A percentile compares a stretch with the other conserved stretches of the same genome.
Evolutionary conservation across 2,888 invertebrate species (phyloP).

Genomic region (Autographa gamma): DNA sequence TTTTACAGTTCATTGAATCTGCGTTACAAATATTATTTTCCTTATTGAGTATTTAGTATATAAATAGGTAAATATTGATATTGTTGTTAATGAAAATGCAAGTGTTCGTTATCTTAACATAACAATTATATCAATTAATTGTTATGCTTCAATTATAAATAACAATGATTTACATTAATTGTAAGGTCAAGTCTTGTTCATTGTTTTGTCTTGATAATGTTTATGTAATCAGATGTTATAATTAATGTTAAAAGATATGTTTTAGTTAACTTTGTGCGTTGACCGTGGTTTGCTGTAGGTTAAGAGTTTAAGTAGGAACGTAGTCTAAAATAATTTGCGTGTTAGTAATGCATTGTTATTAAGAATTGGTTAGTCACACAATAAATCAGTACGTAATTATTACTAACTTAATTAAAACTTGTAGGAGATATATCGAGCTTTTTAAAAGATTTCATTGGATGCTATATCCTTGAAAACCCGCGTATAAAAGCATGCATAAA

Average conservation of each 20-base stretch:
- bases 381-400: no score
- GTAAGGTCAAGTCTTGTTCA: constrained; percentile 36
- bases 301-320: constrained; percentile 1
- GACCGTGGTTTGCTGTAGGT: not conserved
- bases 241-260: not conserved
- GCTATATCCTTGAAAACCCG: no score
- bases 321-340: constrained; percentile 3
- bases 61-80: constrained; percentile 14
- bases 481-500: no score
- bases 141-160: constrained; percentile 9
- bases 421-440: no score
- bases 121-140: constrained; percentile 32
- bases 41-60: constrained; percentile 27
- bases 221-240: not conserved
- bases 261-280: not conserved
- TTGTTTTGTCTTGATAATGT: constrained; percentile 30
- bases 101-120: constrained; percentile 38
- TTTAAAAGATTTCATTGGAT: no score
- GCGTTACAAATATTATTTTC: constrained; percentile 45
- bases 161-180: constrained; percentile 21
- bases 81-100: constrained; percentile 48
- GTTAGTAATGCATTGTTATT: not conserved
- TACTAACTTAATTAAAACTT: no score
- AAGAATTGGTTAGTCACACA: no score
- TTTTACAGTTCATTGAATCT: constrained; percentile 50